Percentiles rank a stretch among this genome's conserved stretches.
phyloP scores from a whole-genome alignment of 2,113 vertebrate species.

The Naja naja region DNA sequence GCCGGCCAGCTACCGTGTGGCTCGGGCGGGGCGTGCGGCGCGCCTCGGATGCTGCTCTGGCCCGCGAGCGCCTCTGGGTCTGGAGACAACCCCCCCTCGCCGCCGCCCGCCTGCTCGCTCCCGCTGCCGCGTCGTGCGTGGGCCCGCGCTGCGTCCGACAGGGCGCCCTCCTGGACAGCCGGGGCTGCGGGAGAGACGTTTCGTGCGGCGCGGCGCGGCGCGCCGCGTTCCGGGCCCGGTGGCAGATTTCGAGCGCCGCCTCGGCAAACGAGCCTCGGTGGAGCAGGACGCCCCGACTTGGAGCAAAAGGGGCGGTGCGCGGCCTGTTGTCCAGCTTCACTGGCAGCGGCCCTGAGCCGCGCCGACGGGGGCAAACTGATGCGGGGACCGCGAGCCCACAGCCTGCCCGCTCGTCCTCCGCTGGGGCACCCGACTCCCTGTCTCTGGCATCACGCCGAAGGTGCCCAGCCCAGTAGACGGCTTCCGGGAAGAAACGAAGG shows the following conservation, averaged over 20 bases:
- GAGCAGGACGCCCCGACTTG: not conserved
- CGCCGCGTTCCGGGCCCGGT: not conserved
- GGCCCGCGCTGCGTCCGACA: not conserved
- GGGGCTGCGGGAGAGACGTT: not conserved
- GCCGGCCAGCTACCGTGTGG: not conserved
- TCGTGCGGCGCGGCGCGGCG: not conserved
- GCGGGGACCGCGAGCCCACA: not conserved
- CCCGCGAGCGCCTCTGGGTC: not conserved
- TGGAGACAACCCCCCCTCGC: not conserved
- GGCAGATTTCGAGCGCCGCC: not conserved
- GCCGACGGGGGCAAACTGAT: not conserved
- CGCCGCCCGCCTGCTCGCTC: not conserved
- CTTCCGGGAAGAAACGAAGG: not conserved
- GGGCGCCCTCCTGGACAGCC: not conserved
- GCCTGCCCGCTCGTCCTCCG: no score
- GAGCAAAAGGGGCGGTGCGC: not conserved
- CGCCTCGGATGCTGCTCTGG: not conserved
- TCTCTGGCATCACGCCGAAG: not conserved
- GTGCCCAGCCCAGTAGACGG: not conserved
- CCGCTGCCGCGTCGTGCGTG: not conserved
- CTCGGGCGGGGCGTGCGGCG: not conserved
- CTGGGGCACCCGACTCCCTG: not conserved
- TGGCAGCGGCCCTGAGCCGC: not conserved
- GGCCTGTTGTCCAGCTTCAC: not conserved
- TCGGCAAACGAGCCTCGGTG: not conserved